Conservation (phyloP, 2,797 vertebrate species). For the Nannoperca australis region DNA sequence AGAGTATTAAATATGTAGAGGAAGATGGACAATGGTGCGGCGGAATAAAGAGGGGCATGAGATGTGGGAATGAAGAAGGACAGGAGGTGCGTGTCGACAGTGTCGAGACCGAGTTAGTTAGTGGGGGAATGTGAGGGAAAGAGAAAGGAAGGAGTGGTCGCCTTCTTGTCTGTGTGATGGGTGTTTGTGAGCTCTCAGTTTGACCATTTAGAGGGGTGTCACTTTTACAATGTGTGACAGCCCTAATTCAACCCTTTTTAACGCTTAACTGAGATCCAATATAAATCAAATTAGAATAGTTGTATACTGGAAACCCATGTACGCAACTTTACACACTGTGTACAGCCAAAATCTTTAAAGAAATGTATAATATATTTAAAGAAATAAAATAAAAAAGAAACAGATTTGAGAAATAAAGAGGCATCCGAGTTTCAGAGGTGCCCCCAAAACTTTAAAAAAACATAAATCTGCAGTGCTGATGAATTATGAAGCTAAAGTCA, state of each 20-base stretch:
- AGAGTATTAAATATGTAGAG: conserved; percentile 89
- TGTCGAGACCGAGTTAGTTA: conserved; percentile 46
- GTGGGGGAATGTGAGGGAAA: conserved; percentile 29
- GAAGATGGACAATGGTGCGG: conserved; percentile 77
- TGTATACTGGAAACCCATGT: not conserved
- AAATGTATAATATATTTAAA: not conserved
- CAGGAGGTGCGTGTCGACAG: conserved; percentile 34
- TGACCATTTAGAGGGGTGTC: conserved; percentile 66
- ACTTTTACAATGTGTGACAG: conserved; percentile 57
- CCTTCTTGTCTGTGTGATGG: conserved; percentile 54
- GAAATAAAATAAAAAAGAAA: not conserved
- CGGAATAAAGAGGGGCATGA: conserved; percentile 73
- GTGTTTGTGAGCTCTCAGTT: conserved; percentile 57
- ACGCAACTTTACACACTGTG: not conserved
- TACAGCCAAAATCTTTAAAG: not conserved
- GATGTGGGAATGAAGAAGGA: conserved; percentile 68
- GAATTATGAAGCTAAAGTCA: conserved; percentile 65
- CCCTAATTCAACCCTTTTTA: conserved; percentile 56
- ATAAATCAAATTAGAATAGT: not conserved
- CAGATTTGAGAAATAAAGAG: not conserved
- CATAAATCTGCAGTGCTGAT: conserved; percentile 22
- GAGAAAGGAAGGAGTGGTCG: conserved; percentile 12
- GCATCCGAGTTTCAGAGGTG: conserved; percentile 20
- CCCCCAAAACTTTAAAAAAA: conserved; percentile 45
- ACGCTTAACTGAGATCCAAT: not conserved